A percentile compares a stretch with the other conserved stretches of the same genome.
Evolutionary conservation across 2,888 invertebrate genomes (phyloP).

Genomic region (Dryobotodes eremita): DNA sequence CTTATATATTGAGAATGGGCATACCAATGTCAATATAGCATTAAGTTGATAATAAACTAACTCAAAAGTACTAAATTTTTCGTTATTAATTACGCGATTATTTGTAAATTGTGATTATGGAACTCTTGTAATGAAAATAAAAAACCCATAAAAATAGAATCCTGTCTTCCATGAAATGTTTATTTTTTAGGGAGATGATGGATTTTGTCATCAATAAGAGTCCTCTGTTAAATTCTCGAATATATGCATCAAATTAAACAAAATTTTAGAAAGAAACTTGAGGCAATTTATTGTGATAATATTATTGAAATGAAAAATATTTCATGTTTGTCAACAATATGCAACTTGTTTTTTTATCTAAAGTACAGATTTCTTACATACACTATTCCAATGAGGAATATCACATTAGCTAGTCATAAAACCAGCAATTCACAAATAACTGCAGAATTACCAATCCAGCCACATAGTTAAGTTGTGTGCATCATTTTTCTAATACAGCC

Average conservation of each 20-base stretch:
- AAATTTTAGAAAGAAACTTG: slow-evolving; percentile 76
- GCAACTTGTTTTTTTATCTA: slow-evolving; percentile 76
- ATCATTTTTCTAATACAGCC: slow-evolving; percentile 66
- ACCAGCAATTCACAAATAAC: slow-evolving; percentile 67
- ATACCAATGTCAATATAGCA: slow-evolving; percentile 82
- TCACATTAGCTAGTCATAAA: slow-evolving; percentile 78
- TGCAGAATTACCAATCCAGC: slow-evolving; percentile 65
- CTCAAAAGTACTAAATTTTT: slow-evolving; percentile 80
- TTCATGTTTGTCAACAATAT: slow-evolving; percentile 79
- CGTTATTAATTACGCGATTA: slow-evolving; percentile 81
- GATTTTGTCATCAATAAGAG: slow-evolving; percentile 29
- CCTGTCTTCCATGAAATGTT: slow-evolving; percentile 73
- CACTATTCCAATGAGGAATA: slow-evolving; percentile 75
- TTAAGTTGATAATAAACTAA: slow-evolving; percentile 84
- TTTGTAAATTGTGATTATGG: slow-evolving; percentile 73
- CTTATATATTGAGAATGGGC: slow-evolving; percentile 73
- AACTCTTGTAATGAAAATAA: slow-evolving; percentile 74
- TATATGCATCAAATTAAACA: slow-evolving; percentile 57
- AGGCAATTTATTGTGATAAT: slow-evolving; percentile 83
- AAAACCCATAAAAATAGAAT: slow-evolving; percentile 81
- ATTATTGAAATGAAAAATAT: slow-evolving; percentile 79
- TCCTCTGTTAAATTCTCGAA: slow-evolving; percentile 9
- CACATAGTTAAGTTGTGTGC: slow-evolving; percentile 58
- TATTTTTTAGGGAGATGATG: slow-evolving; percentile 72
- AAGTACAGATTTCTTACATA: slow-evolving; percentile 73